phyloP scores from a whole-genome alignment of 2,888 invertebrate genomes.

The Parochlus steinenii region DNA sequence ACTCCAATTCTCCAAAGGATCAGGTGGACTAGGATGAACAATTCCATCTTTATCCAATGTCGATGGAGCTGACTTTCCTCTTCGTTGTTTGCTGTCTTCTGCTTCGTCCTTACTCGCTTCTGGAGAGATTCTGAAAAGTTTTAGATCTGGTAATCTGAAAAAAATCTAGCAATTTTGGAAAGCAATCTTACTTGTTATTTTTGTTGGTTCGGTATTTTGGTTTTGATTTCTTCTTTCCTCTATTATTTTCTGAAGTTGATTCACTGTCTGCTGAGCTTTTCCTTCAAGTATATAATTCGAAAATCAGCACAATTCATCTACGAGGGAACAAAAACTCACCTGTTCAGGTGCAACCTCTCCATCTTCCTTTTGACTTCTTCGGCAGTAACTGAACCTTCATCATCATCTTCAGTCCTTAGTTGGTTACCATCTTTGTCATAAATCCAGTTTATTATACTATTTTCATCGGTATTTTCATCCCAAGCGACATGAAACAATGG shows the following conservation, averaged over 20 bases:
- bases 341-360: slow-evolving; percentile 28
- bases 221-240: slow-evolving; percentile 11
- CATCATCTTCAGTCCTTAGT: slow-evolving; percentile 15
- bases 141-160: slow-evolving; percentile 16
- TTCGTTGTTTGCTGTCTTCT: slow-evolving; percentile 18
- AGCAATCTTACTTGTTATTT: slow-evolving; percentile 11
- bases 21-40: slow-evolving; percentile 35
- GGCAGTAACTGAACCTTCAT: slow-evolving; percentile 24
- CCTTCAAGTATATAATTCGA: background rate
- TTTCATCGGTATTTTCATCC: slow-evolving; percentile 14
- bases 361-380: slow-evolving; percentile 29
- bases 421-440: slow-evolving; percentile 10
- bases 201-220: slow-evolving; percentile 5
- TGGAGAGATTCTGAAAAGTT: slow-evolving; percentile 15
- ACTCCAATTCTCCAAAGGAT: slow-evolving; percentile 58
- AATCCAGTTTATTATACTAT: slow-evolving; percentile 10
- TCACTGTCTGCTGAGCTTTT: slow-evolving; percentile 12
- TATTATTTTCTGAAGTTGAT: slow-evolving; percentile 9
- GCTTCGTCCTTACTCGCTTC: slow-evolving; percentile 14
- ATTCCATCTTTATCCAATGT: slow-evolving; percentile 14
- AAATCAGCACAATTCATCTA: too few species aligned
- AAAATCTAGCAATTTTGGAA: background rate
- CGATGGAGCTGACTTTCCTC: slow-evolving; percentile 27
- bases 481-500: slow-evolving; percentile 17
- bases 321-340: too few species aligned